phyloP scores from a whole-genome alignment of 2,113 vertebrate species.

The Gadus chalcogrammus region DNA sequence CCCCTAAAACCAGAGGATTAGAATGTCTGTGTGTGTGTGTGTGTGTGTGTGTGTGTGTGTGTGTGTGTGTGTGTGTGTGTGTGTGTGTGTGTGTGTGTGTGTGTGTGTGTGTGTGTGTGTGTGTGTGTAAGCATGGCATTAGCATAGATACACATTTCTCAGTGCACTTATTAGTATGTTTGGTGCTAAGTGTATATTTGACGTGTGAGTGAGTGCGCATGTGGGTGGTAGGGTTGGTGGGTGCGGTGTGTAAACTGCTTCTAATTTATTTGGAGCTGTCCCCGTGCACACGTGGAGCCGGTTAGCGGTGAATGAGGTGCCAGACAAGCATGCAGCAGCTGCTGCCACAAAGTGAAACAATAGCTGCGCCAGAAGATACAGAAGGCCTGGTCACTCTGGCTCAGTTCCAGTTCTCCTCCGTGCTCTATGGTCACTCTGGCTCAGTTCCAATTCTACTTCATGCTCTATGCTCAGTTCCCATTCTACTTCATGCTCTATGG shows the following conservation, averaged over 20 bases:
- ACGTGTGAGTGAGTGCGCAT: conserved; percentile 13
- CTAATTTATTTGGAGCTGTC: conserved; percentile 65
- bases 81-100: conserved; percentile 34
- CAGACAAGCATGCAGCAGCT: conserved; percentile 67
- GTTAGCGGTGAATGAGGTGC: conserved; percentile 73
- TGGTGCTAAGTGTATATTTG: conserved; percentile 28
- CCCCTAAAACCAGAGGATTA: conserved; percentile 59
- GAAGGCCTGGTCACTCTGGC: conserved; percentile 32
- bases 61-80: conserved; percentile 27
- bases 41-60: conserved; percentile 3
- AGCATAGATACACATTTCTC: too few species aligned
- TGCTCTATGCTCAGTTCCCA: too few species aligned
- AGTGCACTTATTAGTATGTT: conserved; percentile 15
- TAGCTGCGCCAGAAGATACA: conserved; percentile 47
- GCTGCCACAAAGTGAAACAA: conserved; percentile 53
- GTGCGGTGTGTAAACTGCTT: conserved; percentile 28
- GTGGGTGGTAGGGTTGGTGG: conserved; percentile 19
- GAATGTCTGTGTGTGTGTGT: conserved; percentile 22
- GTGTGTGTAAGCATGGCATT: conserved; percentile 35
- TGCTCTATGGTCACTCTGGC: too few species aligned
- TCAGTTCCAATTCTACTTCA: too few species aligned
- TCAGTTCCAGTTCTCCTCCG: not conserved
- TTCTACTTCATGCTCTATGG: not conserved
- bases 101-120: conserved; percentile 3
- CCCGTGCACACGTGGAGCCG: conserved; percentile 68